Evolutionary conservation across 2,113 vertebrate species (phyloP), one percentile per base, ranked within the genome.

Genomic region (Meleagris gallopavo): DNA sequence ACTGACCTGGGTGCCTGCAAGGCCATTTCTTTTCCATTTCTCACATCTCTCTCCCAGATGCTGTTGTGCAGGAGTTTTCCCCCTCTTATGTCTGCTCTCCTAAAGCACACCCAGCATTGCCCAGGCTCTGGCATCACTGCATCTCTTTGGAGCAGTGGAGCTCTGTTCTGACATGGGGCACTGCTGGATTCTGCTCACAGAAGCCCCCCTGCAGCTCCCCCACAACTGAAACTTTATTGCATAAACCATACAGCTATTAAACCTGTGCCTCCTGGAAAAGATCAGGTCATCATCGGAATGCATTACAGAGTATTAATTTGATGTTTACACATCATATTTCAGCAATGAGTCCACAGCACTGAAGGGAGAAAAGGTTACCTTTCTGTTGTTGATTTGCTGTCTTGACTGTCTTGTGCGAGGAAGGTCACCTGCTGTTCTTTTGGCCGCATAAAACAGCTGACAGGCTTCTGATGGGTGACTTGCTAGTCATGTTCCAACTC

Each of bases 191-290:
- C 34, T 17, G 34, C 60, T 27, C 34, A 25, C 34, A 38, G 10
- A 38, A 15, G 24, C 15, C 14, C 24, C 22, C 15, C 34, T 62
- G 60, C 6, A 27, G 15, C 60, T 9, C 15, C 16, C 34, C 14
- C 24, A 10, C 34, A 38, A 11, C 34, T 16, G 16, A 11, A 27
- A 25, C 24, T 24, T 38, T 62, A 24, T 34, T 22, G 10, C 34
- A 16, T 62, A 38, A 62, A 62, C 22, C 3, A 3, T 38, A 38
- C 34, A 61, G 8, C 29, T 88, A 36, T 72, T 55, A 75, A 65
- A 76, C 38, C 50, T 27, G 24, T 45, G 25, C 10, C 32, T 96
- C 77, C 40, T 92, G 64, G 22, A 83, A 60, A 27, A 81, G 40
- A 29, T 64, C 14, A 10, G 70, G 25, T n/a, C 5, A 5, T 75